Base-by-base conservation (phyloP, 2,888 invertebrate species). In the Nineta flava region DNA sequence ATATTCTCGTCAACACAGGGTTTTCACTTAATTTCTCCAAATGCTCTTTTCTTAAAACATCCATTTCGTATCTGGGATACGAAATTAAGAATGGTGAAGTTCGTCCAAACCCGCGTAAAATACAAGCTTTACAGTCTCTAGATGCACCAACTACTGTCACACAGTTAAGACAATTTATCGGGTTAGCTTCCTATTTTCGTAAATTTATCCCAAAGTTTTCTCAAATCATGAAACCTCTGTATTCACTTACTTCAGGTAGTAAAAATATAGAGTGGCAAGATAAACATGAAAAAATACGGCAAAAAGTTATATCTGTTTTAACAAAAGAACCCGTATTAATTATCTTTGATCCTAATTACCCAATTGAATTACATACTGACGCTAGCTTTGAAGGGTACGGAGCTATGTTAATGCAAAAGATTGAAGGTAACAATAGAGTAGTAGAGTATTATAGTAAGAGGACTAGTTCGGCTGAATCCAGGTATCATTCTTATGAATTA, bases 31-130 rank as follows among this genome's bases (percentile, higher is more conserved):
- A 55, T 44, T 9, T 54, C 10, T 50, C 47, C 6, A 54, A 54
- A 49, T 62, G 62, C 32, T 62, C 61, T 6, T 53, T 57, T 46
- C 52, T 59, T 3, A 44, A 58, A n/a, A 58, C 58, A 0, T 58
- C 59, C 35, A 60, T 61, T 49, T 56, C 58, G 10, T 57, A 60
- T 47, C 59, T 60, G 0, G 50, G 53, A 10, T 59, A 60, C 47
- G 52, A 59, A 1, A 50, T 61, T 32, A 60, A 59, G 35, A 55
- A 58, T 0, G 61, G 60, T 57, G 60, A 1, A 59, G 21, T 59
- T 6, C 57, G 53, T 53, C 53, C 56, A 1, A 61, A 61, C 40
- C 10, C 55, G 0, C 57, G 58, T 10, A 60, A 58, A 1, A 54
- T 50, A 0, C 52, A 56, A 0, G 60, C 42, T 31, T 50, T 50